phyloP scores from a whole-genome alignment of 2,797 vertebrate species.

The Xerus rutilus region DNA sequence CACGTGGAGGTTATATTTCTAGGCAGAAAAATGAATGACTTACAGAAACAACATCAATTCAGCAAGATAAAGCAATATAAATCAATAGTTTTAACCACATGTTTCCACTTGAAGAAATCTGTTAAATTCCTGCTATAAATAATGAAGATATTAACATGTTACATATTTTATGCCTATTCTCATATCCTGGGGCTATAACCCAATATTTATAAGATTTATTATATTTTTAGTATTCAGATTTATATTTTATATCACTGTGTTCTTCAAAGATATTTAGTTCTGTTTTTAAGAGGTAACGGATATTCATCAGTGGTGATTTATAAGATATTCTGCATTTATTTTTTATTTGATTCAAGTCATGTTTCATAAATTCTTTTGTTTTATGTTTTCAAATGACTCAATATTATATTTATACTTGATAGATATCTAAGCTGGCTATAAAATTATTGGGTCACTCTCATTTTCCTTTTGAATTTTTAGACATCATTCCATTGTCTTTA shows the following conservation, averaged over 20 bases:
- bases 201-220: not conserved
- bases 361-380: not conserved
- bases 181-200: not conserved
- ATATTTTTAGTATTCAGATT: not conserved
- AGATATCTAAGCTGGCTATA: conserved; percentile 12
- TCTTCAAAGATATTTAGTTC: not conserved
- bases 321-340: not conserved
- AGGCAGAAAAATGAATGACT: too few relatives aligned
- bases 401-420: not conserved
- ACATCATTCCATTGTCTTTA: not conserved
- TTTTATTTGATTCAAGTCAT: not conserved
- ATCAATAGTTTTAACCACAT: not conserved
- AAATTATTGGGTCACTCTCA: not conserved
- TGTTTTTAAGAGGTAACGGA: not conserved
- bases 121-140: not conserved
- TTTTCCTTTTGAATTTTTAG: not conserved
- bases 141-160: not conserved
- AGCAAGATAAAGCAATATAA: not conserved
- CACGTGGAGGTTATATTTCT: not conserved
- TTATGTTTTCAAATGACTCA: not conserved
- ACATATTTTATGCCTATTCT: not conserved
- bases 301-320: not conserved
- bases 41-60: not conserved
- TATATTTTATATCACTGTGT: not conserved
- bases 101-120: not conserved